phyloP scores from a whole-genome alignment of 1,140 invertebrate genomes.

The Drosophila pectinifera region DNA sequence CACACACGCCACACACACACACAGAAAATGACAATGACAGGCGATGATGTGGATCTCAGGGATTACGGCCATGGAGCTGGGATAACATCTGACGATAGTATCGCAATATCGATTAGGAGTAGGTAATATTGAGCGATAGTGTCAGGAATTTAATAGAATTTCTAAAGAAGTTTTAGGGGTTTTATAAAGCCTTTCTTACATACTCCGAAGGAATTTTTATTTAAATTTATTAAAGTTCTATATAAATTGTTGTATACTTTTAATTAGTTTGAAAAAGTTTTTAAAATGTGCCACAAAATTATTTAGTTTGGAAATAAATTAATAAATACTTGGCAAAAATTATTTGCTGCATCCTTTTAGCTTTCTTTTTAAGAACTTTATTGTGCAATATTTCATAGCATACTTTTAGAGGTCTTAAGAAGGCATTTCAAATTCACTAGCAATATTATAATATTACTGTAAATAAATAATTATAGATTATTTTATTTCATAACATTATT shows the following conservation, averaged over 20 bases:
- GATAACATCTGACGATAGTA: neutral
- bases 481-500: too few species aligned
- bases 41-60: constrained; percentile 40
- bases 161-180: neutral
- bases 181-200: neutral
- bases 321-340: too few species aligned
- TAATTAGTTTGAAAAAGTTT: neutral
- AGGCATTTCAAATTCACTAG: too few species aligned
- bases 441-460: neutral
- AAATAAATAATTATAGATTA: neutral
- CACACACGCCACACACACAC: constrained; percentile 14
- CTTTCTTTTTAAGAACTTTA: too few species aligned
- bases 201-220: neutral
- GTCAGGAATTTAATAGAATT: too few species aligned
- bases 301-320: too few species aligned
- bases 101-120: neutral
- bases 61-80: constrained; percentile 6
- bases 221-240: too few species aligned
- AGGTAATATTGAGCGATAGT: neutral
- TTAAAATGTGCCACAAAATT: neutral
- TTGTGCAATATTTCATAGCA: too few species aligned
- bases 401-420: too few species aligned
- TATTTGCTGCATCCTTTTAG: too few species aligned
- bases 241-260: too few species aligned
- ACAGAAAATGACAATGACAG: constrained; percentile 39